Evolutionary conservation across 2,888 invertebrate species (phyloP).

Genomic region (Chrysina gloriosa): DNA sequence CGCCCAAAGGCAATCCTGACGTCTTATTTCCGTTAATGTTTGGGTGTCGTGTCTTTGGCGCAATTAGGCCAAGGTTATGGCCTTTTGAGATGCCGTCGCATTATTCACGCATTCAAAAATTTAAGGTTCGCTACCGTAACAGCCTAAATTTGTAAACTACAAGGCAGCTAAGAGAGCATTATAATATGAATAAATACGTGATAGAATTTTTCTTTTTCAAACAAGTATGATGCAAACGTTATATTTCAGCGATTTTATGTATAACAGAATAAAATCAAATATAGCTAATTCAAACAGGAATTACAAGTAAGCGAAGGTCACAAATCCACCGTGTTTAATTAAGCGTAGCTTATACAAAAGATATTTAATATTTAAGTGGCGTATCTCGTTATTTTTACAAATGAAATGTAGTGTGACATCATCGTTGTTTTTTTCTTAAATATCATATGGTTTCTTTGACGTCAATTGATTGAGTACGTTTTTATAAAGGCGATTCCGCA

Average conservation of each 20-base stretch:
- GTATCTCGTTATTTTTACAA: conserved; percentile 7
- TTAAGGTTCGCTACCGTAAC: not conserved
- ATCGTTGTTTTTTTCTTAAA: conserved; percentile 33
- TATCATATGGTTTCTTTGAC: conserved; percentile 35
- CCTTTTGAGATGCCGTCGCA: not conserved
- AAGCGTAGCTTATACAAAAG: not conserved
- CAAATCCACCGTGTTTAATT: conserved; percentile 22
- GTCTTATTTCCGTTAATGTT: not conserved
- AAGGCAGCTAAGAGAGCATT: not conserved
- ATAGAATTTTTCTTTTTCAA: not conserved
- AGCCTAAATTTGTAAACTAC: conserved; percentile 11
- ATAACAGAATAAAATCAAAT: conserved; percentile 12
- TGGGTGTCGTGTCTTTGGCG: not conserved
- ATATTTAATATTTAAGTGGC: not conserved
- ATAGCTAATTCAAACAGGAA: conserved; percentile 21
- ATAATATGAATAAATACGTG: not conserved
- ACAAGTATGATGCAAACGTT: not conserved
- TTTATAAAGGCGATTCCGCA: not conserved
- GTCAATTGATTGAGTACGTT: conserved; percentile 30
- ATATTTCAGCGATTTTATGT: not conserved
- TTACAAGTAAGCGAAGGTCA: conserved; percentile 19
- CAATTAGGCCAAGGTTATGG: not conserved
- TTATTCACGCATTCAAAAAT: conserved; percentile 2
- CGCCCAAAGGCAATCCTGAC: not conserved
- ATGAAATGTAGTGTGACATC: conserved; percentile 28